Conservation (phyloP, 2,888 invertebrate species). For the Lasioglossum pauxillum region DNA sequence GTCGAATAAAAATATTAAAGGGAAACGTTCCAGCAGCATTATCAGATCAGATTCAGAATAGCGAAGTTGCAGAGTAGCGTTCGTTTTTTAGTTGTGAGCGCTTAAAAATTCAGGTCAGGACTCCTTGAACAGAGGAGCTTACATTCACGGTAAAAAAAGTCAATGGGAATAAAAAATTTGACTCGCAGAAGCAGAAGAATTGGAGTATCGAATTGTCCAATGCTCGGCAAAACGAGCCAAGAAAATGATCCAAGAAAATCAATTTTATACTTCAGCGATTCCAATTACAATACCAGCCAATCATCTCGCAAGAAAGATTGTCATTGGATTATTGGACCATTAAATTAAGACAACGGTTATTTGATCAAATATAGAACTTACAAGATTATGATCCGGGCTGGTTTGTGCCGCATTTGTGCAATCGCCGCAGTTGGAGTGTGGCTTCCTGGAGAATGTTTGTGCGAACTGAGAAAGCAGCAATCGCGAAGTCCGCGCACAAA, state of each 20-base stretch:
- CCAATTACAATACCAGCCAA: neutral
- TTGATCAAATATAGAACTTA: neutral
- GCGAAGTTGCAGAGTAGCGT: neutral
- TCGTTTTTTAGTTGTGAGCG: neutral
- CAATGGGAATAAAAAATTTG: neutral
- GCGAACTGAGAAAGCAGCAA: neutral
- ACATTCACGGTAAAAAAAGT: neutral
- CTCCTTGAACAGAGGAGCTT: neutral
- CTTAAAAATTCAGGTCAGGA: neutral
- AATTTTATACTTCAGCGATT: neutral
- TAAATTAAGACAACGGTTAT: neutral
- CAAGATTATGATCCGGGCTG: no score
- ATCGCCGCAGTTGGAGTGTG: neutral
- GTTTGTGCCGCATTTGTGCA: neutral
- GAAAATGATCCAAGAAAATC: neutral
- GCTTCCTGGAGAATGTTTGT: neutral
- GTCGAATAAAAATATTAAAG: neutral
- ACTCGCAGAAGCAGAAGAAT: neutral
- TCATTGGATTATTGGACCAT: neutral
- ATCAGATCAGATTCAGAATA: neutral
- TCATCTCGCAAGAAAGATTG: neutral
- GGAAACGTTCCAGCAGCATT: neutral
- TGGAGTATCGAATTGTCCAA: neutral
- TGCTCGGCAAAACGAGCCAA: neutral
- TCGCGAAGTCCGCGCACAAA: neutral